Base-by-base conservation (phyloP, 2,797 vertebrate genomes). In the Chaetophractus vellerosus region DNA sequence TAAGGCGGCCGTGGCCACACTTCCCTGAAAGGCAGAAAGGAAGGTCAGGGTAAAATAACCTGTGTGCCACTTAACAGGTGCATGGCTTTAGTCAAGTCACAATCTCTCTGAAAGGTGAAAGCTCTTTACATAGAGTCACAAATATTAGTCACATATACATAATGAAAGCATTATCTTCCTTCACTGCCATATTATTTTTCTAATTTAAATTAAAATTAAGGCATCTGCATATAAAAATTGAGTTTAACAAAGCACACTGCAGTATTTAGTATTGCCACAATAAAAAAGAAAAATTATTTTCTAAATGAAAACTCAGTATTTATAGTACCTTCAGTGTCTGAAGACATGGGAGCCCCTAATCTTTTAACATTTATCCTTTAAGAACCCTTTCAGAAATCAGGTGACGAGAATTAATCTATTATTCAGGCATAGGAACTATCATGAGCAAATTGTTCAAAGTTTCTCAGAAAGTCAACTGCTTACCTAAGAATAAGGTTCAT, bases 21-120 rank as follows among this genome's bases (percentile, higher is more conserved):
- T 94, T 2, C 99, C 99, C 99, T 99, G 94, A 93, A 96, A 33
- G 31, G 95, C 96, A 95, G 74, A 96, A 0, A 93, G 92, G 96
- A 86, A 63, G 38, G 61, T 61, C 14, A 92, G 36, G 48, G 38
- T 4, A 96, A 90, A 21, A 93, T 12, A 45, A 76, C 21, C 66
- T 6, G 21, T 0, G 45, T 55, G 55, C 63, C 59, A 38, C 26
- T 72, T 75, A n/a, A 2, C 23, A 59, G 80, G 0, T 31, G 9
- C 3, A 8, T 16, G 31, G 36, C 45, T 71, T 50, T 26, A 28
- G 38, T 24, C 24, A 50, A 11, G 36, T 33, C 41, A 80, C 33
- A 63, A 5, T 12, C 80, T 71, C 69, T 86, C 66, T 72, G 68
- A 89, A 19, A 55, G 68, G 64, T 61, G 64, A 82, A 79, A 89